Evolutionary conservation across 2,888 invertebrate species (phyloP).

Genomic region (Neocrepidodera transversa): DNA sequence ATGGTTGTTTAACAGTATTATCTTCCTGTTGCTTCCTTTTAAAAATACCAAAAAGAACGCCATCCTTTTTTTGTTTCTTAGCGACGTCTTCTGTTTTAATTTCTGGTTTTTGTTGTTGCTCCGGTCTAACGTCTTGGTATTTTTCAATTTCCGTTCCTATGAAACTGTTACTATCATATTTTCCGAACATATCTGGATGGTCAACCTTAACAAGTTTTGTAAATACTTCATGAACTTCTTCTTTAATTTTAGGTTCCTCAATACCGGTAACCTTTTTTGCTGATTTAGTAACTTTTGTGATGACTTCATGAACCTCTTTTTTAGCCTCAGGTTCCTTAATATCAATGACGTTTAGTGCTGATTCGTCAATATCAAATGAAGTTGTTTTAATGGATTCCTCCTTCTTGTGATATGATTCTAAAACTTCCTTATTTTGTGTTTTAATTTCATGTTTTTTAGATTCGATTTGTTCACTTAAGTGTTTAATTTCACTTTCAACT

Average conservation of each 20-base stretch:
- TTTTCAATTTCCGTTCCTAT: slow-evolving; percentile 38
- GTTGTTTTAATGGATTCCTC: not conserved
- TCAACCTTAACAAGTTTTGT: not conserved
- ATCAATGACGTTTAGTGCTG: not conserved
- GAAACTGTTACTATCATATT: slow-evolving; percentile 18
- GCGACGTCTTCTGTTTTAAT: not conserved
- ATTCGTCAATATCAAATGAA: too few relatives aligned
- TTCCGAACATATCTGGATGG: not conserved
- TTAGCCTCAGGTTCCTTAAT: not conserved
- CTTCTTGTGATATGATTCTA: not conserved
- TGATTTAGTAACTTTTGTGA: slow-evolving; percentile 6
- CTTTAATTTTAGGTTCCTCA: not conserved
- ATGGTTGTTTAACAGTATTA: not conserved
- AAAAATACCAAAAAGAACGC: slow-evolving; percentile 34
- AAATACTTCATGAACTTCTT: not conserved
- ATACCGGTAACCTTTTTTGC: not conserved
- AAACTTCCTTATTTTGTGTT: not conserved
- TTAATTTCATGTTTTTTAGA: not conserved
- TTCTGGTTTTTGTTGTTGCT: not conserved
- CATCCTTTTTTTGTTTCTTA: slow-evolving; percentile 5
- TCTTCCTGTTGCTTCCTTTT: slow-evolving; percentile 13
- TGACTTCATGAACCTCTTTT: not conserved
- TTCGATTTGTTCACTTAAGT: not conserved
- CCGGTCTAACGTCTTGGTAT: slow-evolving; percentile 41
- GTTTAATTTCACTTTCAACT: not conserved